Evolutionary conservation across 2,797 vertebrate species (phyloP).

Genomic region (Danionella dracula): DNA sequence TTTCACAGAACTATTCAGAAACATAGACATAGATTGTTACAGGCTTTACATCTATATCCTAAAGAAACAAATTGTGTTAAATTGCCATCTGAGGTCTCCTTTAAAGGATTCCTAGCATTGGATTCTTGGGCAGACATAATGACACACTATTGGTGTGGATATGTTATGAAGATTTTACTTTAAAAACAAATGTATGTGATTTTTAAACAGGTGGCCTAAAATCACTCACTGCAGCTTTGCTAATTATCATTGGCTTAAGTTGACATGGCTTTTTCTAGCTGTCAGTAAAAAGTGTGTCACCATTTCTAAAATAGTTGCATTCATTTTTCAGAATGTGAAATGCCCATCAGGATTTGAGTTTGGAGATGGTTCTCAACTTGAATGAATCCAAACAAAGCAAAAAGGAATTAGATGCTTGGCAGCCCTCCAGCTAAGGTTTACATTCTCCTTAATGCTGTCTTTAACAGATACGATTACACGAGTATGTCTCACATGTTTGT

Average conservation of each 20-base stretch:
- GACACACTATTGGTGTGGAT: no score
- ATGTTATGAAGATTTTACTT: no score
- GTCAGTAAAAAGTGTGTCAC: slow-evolving; percentile 20
- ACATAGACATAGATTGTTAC: no score
- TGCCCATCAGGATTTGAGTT: slow-evolving; percentile 64
- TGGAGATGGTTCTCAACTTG: slow-evolving; percentile 71
- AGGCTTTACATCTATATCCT: no score
- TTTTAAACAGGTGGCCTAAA: slow-evolving; percentile 23
- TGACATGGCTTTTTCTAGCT: slow-evolving; percentile 24
- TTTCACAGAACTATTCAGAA: no score
- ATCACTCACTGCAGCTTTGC: slow-evolving; percentile 7
- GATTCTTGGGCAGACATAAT: no score
- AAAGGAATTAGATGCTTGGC: slow-evolving; percentile 71
- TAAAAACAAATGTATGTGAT: background rate
- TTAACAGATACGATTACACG: slow-evolving; percentile 78
- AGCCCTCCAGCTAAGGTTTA: slow-evolving; percentile 74
- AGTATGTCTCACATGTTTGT: slow-evolving; percentile 74
- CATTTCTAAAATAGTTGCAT: slow-evolving; percentile 63
- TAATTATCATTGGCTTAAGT: slow-evolving; percentile 25
- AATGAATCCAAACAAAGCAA: slow-evolving; percentile 72
- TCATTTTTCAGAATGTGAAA: slow-evolving; percentile 67
- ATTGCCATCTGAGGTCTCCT: no score
- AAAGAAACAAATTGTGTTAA: no score
- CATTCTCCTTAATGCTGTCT: slow-evolving; percentile 74
- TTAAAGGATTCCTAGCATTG: no score